phyloP scores from a whole-genome alignment of 2,113 vertebrate species.

The Phoenicopterus ruber region DNA sequence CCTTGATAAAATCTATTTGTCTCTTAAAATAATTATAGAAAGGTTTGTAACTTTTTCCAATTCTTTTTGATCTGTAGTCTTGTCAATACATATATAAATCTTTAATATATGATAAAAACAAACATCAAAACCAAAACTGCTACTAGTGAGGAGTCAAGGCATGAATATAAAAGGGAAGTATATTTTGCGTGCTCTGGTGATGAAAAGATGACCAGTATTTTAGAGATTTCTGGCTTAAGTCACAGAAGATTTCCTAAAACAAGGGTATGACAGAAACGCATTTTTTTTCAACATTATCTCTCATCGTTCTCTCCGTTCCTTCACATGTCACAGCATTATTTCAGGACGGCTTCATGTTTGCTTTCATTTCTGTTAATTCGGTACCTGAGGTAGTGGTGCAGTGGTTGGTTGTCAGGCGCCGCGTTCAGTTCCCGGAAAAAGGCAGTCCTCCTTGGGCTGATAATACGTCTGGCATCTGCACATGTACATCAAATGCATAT shows the following conservation, averaged over 20 bases:
- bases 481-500: constrained; percentile 15
- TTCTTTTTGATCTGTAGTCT: neutral
- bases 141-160: neutral
- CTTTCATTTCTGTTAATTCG: neutral
- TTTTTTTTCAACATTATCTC: neutral
- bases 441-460: neutral
- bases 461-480: neutral
- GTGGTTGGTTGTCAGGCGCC: neutral
- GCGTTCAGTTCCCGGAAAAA: neutral
- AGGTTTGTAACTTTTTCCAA: neutral
- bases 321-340: neutral
- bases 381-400: neutral
- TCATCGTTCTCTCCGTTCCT: neutral
- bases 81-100: neutral
- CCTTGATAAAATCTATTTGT: neutral
- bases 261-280: neutral
- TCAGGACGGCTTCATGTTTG: neutral
- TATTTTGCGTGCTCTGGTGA: neutral
- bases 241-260: neutral
- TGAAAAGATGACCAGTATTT: neutral
- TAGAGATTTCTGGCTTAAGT: neutral
- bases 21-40: neutral
- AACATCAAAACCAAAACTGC: neutral
- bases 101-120: neutral
- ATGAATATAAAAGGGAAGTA: neutral